Percentiles rank a stretch among this genome's conserved stretches.
phyloP scores from a whole-genome alignment of 2,888 invertebrate species.

The Orthosia cruda region DNA sequence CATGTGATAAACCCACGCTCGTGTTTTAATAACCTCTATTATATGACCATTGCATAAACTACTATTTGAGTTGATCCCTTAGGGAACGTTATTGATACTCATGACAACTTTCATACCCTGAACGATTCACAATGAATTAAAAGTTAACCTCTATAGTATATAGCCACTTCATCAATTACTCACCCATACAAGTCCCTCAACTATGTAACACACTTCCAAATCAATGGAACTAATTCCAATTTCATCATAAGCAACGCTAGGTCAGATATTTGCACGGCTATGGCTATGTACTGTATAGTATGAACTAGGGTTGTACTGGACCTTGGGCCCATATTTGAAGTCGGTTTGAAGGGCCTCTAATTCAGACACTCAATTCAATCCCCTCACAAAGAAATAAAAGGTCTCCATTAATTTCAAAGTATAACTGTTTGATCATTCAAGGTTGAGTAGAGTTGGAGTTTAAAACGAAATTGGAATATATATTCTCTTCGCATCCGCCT shows the following conservation, averaged over 20 bases:
- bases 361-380: not conserved
- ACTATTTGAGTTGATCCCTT: too few relatives aligned
- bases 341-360: not conserved
- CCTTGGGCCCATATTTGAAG: not conserved
- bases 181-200: not conserved
- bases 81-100: too few relatives aligned
- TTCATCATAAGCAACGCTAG: conserved; percentile 15
- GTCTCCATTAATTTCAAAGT: not conserved
- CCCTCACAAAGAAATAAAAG: not conserved
- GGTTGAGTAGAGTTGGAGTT: too few relatives aligned
- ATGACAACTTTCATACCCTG: too few relatives aligned
- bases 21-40: too few relatives aligned
- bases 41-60: too few relatives aligned
- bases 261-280: not conserved
- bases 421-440: not conserved
- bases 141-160: too few relatives aligned
- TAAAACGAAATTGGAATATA: too few relatives aligned
- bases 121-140: too few relatives aligned
- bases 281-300: conserved; percentile 1
- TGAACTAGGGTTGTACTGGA: not conserved
- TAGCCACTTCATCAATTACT: not conserved
- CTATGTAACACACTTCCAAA: conserved; percentile 2
- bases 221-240: conserved; percentile 30
- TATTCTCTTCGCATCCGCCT: too few relatives aligned
- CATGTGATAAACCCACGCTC: too few relatives aligned